Evolutionary conservation across 2,888 invertebrate genomes (phyloP), one percentile per base, ranked within the genome.

Genomic region (Archips crataeganus): DNA sequence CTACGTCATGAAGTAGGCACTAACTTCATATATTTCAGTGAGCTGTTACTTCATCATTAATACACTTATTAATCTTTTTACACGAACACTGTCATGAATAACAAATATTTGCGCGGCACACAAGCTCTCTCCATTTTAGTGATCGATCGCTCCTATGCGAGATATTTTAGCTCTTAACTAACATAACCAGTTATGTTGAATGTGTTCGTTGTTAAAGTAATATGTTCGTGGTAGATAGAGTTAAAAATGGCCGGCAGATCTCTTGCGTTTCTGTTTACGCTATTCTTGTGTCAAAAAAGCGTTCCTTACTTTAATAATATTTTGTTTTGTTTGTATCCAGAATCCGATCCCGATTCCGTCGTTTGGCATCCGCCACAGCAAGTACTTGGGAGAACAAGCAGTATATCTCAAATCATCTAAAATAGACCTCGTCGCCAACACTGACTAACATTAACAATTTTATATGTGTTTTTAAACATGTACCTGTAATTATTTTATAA

Each of bases 351-450:
- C 92, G 11, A 90, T 88, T 0, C 88, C 86, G 5, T 87, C 89
- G 34, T 93, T 93, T 70, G 93, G 93, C 59, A 93, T 93, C 70
- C 85, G 84, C 6, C 93, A 93, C 77, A 78, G 81, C 34, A 86
- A 80, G 0, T 89, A 84, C 76, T 70, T 90, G 47, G 93, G 93
- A 3, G 77, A 86, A 67, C 80, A 78, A 68, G 79, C 77, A 5
- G 81, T 79, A n/a, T 85, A 83, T 73, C 74, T 87, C 67, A 90
- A 88, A 71, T 77, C 89, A 3, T 81, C 88, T 0, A 84, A 87
- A 70, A 77, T 89, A 9, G 83, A 89, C 15, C 39, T 73, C 15
- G 9, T 59, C 0, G 9, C 32, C 32, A 63, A 64, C 11, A 23
- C n/a, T 3, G 63, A n/a, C 47, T 49, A 36, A 5, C 49, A 71